Percentiles rank a stretch among this genome's conserved stretches.
phyloP scores from a whole-genome alignment of 2,888 invertebrate species.

The Ophion slaviceki region DNA sequence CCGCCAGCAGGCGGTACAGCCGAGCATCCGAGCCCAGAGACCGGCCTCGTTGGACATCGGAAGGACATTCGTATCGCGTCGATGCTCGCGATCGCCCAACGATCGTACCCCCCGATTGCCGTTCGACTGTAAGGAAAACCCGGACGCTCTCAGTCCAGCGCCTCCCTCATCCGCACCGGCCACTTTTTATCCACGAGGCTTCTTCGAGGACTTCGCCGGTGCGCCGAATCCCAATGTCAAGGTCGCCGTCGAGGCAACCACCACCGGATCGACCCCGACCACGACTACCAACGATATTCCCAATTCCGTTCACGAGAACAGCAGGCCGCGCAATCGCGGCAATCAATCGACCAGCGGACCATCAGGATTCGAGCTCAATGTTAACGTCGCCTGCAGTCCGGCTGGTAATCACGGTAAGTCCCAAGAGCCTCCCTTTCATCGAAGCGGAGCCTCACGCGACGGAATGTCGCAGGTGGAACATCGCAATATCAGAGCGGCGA shows the following conservation, averaged over 20 bases:
- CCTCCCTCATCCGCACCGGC: slow-evolving; percentile 76
- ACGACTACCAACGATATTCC: slow-evolving; percentile 66
- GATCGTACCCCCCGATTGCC: slow-evolving; percentile 37
- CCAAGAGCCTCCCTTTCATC: neutral
- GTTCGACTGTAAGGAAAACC: slow-evolving; percentile 56
- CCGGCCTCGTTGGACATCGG: slow-evolving; percentile 79
- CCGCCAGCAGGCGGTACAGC: neutral
- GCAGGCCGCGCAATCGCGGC: slow-evolving; percentile 72
- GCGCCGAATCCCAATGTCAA: slow-evolving; percentile 73
- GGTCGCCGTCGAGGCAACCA: slow-evolving; percentile 64
- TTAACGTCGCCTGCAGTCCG: slow-evolving; percentile 78
- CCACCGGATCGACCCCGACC: slow-evolving; percentile 76
- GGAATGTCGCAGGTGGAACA: no score
- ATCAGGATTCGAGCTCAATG: slow-evolving; percentile 79
- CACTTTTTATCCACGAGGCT: slow-evolving; percentile 71
- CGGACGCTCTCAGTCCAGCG: slow-evolving; percentile 59
- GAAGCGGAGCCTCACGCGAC: neutral
- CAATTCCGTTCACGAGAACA: slow-evolving; percentile 3
- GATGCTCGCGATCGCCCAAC: slow-evolving; percentile 61
- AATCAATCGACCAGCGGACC: slow-evolving; percentile 68
- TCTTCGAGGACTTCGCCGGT: slow-evolving; percentile 74
- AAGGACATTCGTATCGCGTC: slow-evolving; percentile 64
- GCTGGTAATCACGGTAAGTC: slow-evolving; percentile 76
- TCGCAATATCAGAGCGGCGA: no score
- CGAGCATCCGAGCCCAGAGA: slow-evolving; percentile 68